phyloP scores from a whole-genome alignment of 2,888 invertebrate species.

The Alviniconcha strummeri region DNA sequence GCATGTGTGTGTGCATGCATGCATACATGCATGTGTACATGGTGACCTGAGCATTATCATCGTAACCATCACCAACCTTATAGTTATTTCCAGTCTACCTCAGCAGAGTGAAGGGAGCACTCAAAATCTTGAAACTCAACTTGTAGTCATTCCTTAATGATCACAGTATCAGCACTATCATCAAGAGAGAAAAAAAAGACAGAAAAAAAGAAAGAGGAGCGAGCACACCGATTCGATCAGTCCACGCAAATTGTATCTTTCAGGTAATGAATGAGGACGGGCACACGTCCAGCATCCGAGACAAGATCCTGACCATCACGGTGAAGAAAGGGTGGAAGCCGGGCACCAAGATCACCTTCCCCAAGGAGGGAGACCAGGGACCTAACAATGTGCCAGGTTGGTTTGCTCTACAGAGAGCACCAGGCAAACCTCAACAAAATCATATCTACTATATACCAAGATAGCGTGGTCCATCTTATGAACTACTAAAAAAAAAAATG shows the following conservation, averaged over 20 bases:
- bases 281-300: slow-evolving; percentile 73
- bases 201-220: no score
- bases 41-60: neutral
- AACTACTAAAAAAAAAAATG: no score
- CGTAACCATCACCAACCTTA: neutral
- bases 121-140: neutral
- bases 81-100: no score
- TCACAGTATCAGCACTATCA: neutral
- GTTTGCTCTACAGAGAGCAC: neutral
- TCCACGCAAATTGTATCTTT: neutral
- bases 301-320: slow-evolving; percentile 74
- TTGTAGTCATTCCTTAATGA: neutral
- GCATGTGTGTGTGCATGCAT: neutral
- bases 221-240: no score
- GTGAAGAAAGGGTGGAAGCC: slow-evolving; percentile 74
- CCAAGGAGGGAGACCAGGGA: slow-evolving; percentile 74
- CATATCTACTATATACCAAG: neutral
- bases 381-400: slow-evolving; percentile 74
- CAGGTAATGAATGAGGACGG: slow-evolving; percentile 75
- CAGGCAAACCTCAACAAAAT: neutral
- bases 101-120: no score
- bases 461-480: no score
- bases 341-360: slow-evolving; percentile 73
- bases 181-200: no score
- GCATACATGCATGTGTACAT: neutral